phyloP scores from a whole-genome alignment of 2,113 vertebrate genomes.

The Anser cygnoides region DNA sequence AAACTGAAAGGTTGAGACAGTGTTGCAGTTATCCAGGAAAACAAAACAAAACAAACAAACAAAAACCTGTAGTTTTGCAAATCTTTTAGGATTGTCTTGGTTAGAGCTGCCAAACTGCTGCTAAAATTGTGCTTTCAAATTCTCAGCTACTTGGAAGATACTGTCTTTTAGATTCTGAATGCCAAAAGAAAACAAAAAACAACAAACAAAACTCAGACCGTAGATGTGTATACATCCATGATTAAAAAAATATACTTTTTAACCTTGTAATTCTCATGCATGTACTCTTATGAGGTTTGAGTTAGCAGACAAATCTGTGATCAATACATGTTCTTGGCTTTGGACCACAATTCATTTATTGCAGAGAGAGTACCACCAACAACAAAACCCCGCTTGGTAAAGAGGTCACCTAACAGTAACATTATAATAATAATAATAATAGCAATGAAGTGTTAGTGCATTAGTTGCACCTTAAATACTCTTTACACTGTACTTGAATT shows the following conservation, averaged over 20 bases:
- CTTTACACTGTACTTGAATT: not conserved
- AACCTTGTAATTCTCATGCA: not conserved
- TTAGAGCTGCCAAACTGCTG: not conserved
- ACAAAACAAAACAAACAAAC: not conserved
- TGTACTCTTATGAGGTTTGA: not conserved
- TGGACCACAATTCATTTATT: not conserved
- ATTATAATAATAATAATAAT: not conserved
- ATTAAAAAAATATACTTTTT: not conserved
- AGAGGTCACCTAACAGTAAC: not conserved
- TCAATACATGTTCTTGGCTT: not conserved
- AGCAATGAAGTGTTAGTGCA: not conserved
- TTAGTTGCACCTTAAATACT: not conserved
- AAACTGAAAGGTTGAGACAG: not conserved
- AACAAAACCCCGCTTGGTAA: not conserved
- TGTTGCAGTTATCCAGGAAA: not conserved
- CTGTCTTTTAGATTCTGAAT: not conserved
- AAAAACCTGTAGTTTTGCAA: not conserved
- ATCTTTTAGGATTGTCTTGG: not conserved
- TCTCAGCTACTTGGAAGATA: not conserved
- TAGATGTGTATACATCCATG: not conserved
- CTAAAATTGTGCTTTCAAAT: not conserved
- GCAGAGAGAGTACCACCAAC: not conserved
- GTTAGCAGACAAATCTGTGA: not conserved
- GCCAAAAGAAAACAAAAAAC: too few relatives aligned
- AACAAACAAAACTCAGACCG: not conserved